Conservation (phyloP, 2,113 vertebrate species). For the Felis chaus region DNA sequence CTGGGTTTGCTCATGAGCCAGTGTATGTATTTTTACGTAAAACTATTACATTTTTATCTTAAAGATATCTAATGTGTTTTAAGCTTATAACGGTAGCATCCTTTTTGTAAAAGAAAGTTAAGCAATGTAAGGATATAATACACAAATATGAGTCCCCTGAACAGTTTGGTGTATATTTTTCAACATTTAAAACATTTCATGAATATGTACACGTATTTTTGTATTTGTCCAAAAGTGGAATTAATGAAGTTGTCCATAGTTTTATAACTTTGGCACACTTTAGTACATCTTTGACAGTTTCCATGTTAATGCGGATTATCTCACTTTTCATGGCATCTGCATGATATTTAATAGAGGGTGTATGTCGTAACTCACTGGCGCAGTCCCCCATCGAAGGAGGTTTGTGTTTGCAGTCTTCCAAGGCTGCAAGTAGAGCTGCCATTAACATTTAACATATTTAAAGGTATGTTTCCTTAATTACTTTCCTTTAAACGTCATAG, state of each 20-base stretch:
- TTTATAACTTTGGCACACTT: not conserved
- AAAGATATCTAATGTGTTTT: not conserved
- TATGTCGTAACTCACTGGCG: not conserved
- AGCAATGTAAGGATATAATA: not conserved
- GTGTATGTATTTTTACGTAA: not conserved
- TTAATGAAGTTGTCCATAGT: not conserved
- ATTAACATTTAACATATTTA: not conserved
- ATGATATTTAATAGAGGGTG: not conserved
- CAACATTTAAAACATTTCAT: not conserved
- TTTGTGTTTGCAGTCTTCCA: not conserved
- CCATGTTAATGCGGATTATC: not conserved
- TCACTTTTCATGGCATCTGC: not conserved
- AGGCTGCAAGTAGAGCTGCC: not conserved
- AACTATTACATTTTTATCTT: not conserved
- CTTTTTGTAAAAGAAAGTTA: not conserved
- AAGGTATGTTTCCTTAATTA: not conserved
- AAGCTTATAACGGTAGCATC: not conserved
- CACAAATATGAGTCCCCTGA: not conserved
- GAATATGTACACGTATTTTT: not conserved
- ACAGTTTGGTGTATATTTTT: not conserved
- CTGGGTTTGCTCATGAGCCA: not conserved
- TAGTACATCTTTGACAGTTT: not conserved
- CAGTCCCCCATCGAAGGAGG: not conserved
- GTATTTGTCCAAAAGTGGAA: slow-evolving; percentile 1
- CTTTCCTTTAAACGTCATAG: not conserved